Evolutionary conservation across 1,140 invertebrate genomes (phyloP), one percentile per base, ranked within the genome.

Genomic region (Parapsyche elsis): DNA sequence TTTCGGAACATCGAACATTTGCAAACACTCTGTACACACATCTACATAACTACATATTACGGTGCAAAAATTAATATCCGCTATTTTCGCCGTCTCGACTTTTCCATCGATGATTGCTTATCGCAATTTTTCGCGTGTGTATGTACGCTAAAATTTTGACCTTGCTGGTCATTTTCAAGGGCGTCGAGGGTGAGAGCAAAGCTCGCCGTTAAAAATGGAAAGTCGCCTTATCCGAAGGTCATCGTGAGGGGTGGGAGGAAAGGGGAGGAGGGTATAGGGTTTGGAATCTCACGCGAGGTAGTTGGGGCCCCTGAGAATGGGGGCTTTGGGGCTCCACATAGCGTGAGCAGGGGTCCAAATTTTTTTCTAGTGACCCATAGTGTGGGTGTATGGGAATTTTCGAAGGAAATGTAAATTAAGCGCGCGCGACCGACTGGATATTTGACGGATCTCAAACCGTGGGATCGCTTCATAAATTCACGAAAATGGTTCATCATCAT

Each of bases 221-320:
- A 67, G 64, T 67, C 19, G 23, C 64, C 64, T 26, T 67, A 67
- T 67, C 64, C 24, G 64, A 67, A 67, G 64, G 64, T 30, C 64
- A 67, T 67, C 64, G 23, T 12, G 5, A 61, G 59, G 64, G 49
- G 14, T 23, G 26, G n/a, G 70, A 70, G 16, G 76, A 44, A 73
- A 71, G 80, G 71, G 73, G 53, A 70, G 16, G 57, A 61, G 7
- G 59, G n/a, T 21, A 23, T 23, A 10, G 59, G 79, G 24, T 70
- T 61, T 53, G 21, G 83, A 83, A 64, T 45, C 67, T 26, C 76
- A 81, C 81, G 84, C 83, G 84, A 83, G 84, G 80, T 79, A 38
- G 61, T 45, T 24, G 79, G 49, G 75, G 19, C 44, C 73, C 57
- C 44, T 79, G 80, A 7, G 30, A 7, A 38, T 38, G 30, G 30